Conservation (phyloP, 2,113 vertebrate genomes). For the Synodontis membranacea region DNA sequence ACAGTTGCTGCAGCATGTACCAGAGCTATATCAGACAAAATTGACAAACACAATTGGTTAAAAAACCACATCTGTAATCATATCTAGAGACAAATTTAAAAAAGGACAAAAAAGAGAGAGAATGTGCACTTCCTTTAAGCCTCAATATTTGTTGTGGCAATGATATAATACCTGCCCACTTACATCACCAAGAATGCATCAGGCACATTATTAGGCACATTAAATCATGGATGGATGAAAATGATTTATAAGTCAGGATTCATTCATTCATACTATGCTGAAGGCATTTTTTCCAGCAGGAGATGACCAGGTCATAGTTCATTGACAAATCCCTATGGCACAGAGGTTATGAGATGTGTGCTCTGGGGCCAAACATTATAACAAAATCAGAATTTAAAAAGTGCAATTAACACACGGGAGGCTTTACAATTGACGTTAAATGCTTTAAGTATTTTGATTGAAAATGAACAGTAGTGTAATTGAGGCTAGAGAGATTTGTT, state of each 20-base stretch:
- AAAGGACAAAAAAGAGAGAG: neutral
- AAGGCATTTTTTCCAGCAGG: constrained; percentile 29
- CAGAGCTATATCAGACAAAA: constrained; percentile 4
- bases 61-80: neutral
- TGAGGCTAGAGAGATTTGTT: constrained; percentile 4
- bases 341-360: neutral
- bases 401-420: constrained; percentile 11
- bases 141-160: neutral
- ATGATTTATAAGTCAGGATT: neutral
- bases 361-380: neutral
- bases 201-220: neutral
- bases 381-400: constrained; percentile 2
- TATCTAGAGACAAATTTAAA: neutral
- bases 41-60: neutral
- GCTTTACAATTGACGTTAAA: constrained; percentile 7
- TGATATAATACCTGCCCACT: neutral
- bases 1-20: neutral
- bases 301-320: constrained; percentile 1
- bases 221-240: neutral
- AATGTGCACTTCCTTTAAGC: neutral
- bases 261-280: neutral
- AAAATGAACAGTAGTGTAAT: constrained; percentile 21
- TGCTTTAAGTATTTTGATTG: neutral
- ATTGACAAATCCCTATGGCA: constrained; percentile 7
- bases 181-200: neutral